Conservation (phyloP, 2,113 vertebrate species). For the Alexandromys fortis region DNA sequence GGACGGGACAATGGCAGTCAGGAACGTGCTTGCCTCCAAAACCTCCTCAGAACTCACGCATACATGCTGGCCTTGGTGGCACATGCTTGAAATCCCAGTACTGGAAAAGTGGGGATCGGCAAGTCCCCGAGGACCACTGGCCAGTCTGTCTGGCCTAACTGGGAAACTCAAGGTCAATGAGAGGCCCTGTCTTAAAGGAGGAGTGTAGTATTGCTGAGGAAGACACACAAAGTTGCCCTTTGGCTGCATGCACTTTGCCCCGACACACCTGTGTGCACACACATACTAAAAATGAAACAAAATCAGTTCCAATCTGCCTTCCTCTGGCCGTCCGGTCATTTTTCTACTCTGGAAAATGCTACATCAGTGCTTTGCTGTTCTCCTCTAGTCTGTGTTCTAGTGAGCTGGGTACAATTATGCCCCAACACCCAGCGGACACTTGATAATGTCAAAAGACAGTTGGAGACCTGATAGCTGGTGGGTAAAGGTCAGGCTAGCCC, state of each 20-base stretch:
- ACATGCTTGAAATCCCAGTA: background rate
- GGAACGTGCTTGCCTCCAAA: background rate
- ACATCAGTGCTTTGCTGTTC: background rate
- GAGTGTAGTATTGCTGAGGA: background rate
- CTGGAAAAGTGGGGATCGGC: no score
- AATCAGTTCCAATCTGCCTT: background rate
- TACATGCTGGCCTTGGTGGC: background rate
- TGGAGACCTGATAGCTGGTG: background rate
- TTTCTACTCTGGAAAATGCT: background rate
- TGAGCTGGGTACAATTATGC: background rate
- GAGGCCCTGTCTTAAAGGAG: background rate
- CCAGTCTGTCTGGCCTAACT: background rate
- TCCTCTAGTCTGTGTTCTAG: background rate
- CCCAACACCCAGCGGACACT: background rate
- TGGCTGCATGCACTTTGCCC: background rate
- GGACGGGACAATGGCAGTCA: background rate
- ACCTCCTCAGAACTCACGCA: background rate
- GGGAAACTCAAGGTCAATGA: background rate
- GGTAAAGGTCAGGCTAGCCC: background rate
- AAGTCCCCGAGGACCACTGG: background rate
- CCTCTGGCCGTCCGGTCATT: background rate
- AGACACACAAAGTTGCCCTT: background rate
- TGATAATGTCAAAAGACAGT: background rate
- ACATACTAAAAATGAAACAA: background rate
- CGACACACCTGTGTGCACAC: accelerated